Evolutionary conservation across 2,113 vertebrate species (phyloP), one percentile per base, ranked within the genome.

Genomic region (Antigone vipio): DNA sequence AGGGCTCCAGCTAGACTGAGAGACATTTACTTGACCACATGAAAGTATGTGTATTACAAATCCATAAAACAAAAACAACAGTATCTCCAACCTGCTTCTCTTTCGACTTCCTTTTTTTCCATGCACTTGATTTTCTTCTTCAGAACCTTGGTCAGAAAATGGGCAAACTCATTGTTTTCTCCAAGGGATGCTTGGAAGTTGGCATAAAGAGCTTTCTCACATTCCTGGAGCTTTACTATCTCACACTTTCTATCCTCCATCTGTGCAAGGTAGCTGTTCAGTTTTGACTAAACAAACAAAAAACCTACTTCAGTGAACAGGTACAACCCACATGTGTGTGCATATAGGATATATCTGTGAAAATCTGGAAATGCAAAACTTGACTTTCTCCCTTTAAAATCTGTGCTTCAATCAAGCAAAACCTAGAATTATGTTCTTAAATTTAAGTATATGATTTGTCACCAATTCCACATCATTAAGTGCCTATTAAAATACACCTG

Each of bases 111-210:
- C 85, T 98, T 97, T 93, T 98, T 98, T 97, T 98, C 98, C 13
- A 66, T 85, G 5, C 96, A 97, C 66, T 98, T 98, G 62, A 98
- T 96, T 92, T 98, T 99, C 93, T 98, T 99, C 95, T 98, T 99
- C 67, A 99, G 98, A 92, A 99, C 97, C 86, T 97, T 98, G 24
- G 97, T 98, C 77, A 99, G 98, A 78, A 99, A 99, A 58, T 97
- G 96, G 49, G 98, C 98, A 97, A 99, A 99, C 69, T 98, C 98
- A 58, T 99, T 98, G 92, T 98, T 97, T 89, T 99, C 98, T 40
- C 99, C 99, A 21, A 99, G 94, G 2, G 98, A 98, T n/a, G 97
- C 71, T 77, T 98, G 97, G 56, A 99, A 99, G 68, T 97, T 95
- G 22, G 98, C 73, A 34, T 95, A 94, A 66, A 99, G 94, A 27